A percentile compares a stretch with the other conserved stretches of the same genome.
Evolutionary conservation across 2,797 vertebrate genomes (phyloP).

Genomic region (Anolis apletophallus): DNA sequence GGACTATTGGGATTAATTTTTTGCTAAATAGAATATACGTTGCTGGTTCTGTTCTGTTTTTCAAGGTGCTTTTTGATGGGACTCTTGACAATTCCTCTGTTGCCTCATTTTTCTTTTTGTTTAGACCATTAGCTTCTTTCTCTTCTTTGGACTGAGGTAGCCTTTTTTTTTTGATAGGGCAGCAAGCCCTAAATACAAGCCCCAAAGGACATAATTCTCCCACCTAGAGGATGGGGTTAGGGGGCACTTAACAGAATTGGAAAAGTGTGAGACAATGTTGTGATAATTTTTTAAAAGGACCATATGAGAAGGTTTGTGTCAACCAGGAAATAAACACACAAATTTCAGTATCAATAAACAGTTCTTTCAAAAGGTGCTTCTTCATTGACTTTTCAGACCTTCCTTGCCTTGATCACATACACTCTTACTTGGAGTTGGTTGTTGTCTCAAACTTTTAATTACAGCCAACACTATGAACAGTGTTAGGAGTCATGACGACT

Average conservation of each 20-base stretch:
- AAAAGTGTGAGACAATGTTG: background rate
- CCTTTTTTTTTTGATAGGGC: background rate
- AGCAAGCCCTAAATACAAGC: background rate
- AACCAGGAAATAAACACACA: slow-evolving; percentile 58
- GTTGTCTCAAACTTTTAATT: background rate
- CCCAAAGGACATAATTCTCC: background rate
- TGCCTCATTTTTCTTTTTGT: slow-evolving; percentile 48
- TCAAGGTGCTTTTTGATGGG: slow-evolving; percentile 54
- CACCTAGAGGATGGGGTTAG: slow-evolving; percentile 9
- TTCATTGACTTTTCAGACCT: background rate
- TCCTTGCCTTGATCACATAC: background rate
- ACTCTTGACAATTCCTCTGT: slow-evolving; percentile 34
- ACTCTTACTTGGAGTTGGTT: background rate
- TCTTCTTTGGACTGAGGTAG: slow-evolving; percentile 37
- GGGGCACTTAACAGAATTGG: background rate
- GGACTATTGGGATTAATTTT: slow-evolving; percentile 31
- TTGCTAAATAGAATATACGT: slow-evolving; percentile 24
- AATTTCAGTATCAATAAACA: slow-evolving; percentile 79
- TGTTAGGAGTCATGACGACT: no score
- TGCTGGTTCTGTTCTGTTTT: slow-evolving; percentile 53
- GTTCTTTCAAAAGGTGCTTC: slow-evolving; percentile 71
- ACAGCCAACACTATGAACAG: background rate
- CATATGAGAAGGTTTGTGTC: slow-evolving; percentile 72
- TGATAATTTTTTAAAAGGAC: slow-evolving; percentile 76
- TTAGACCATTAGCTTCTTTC: slow-evolving; percentile 48